Conservation (phyloP, 2,797 vertebrate species). For the Numenius phaeopus region DNA sequence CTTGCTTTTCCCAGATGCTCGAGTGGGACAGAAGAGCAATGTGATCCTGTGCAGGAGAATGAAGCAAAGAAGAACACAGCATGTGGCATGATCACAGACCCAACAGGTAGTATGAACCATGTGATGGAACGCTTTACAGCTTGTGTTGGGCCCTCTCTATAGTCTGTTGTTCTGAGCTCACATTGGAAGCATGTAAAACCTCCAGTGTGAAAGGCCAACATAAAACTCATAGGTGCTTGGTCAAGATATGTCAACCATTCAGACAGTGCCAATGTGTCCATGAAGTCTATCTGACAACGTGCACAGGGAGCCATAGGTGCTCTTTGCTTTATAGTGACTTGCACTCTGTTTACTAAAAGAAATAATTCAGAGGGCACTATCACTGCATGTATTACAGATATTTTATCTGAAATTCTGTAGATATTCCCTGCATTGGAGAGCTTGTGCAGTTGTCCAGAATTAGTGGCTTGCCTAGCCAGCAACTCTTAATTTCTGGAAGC, state of each 20-base stretch:
- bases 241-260: background rate
- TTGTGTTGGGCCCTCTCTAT: background rate
- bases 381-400: background rate
- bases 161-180: background rate
- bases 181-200: background rate
- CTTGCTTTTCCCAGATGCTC: conserved; percentile 75
- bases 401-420: background rate
- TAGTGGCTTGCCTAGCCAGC: background rate
- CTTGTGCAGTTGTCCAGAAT: background rate
- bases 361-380: background rate
- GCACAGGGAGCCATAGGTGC: background rate
- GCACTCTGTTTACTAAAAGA: background rate
- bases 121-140: background rate
- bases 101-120: conserved; percentile 72
- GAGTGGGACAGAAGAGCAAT: conserved; percentile 71
- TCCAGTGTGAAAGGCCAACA: background rate
- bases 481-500: background rate
- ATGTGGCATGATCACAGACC: conserved; percentile 86
- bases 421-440: background rate
- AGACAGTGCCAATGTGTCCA: background rate
- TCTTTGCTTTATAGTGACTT: background rate
- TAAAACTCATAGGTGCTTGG: background rate
- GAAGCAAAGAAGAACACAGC: conserved; percentile 82
- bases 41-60: conserved; percentile 77
- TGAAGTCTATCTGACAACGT: background rate